Percentiles rank a stretch among this genome's conserved stretches.
Conservation (phyloP, 2,888 invertebrate species). For the Oasisia sp. region DNA sequence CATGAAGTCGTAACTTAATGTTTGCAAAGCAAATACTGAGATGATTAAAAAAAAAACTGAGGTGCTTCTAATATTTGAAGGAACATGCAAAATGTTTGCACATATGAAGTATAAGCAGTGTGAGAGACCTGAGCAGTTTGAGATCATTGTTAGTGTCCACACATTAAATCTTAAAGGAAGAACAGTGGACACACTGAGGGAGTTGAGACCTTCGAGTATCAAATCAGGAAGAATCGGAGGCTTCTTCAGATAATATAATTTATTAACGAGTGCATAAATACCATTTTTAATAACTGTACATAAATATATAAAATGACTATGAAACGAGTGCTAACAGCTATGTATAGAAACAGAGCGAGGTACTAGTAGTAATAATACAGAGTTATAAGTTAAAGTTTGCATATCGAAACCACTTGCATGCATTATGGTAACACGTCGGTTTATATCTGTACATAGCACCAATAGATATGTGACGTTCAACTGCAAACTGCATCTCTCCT, state of each 20-base stretch:
- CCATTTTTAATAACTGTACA: background rate
- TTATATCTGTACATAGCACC: background rate
- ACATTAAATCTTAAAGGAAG: background rate
- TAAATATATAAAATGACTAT: constrained; percentile 1
- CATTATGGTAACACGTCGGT: background rate
- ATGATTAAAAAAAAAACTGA: too few species aligned
- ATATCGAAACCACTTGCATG: background rate
- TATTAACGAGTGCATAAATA: background rate
- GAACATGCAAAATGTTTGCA: too few species aligned
- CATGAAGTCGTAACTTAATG: too few species aligned
- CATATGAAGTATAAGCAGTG: background rate
- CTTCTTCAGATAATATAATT: constrained; percentile 4
- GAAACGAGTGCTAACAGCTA: background rate
- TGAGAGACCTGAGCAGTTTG: background rate
- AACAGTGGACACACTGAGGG: background rate
- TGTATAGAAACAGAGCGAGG: background rate
- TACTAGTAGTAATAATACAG: background rate
- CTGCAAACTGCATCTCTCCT: background rate
- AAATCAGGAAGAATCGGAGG: background rate
- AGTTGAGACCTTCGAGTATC: background rate
- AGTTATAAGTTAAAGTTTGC: background rate
- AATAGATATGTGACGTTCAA: background rate
- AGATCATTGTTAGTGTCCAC: background rate
- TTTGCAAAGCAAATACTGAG: too few species aligned
- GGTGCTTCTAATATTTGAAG: too few species aligned